Base-by-base conservation (phyloP, 2,888 invertebrate genomes). In the Vanessa cardui region DNA sequence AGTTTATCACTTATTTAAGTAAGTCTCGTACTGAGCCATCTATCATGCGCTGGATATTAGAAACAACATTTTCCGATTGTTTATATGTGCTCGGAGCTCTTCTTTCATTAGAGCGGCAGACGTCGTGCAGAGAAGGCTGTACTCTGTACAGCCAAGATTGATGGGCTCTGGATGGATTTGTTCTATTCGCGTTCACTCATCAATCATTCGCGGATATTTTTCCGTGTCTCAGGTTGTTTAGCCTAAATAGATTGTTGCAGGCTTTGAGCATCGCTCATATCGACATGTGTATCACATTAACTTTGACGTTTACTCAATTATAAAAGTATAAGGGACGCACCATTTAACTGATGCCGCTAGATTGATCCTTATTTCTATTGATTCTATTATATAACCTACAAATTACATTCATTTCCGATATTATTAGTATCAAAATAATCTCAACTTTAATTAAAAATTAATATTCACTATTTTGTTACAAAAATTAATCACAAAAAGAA, bases 201-300 rank as follows among this genome's bases (percentile, higher is more conserved):
- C 92, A 90, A 92, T 92, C 92, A 92, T 92, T 88, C 82, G 86
- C 84, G 88, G 87, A 91, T 92, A 92, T 92, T 92, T 92, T 92
- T 91, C 89, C 90, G 84, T 91, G 90, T 92, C 88, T 87, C 87
- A 86, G 88, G 88, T 90, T 92, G 89, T 90, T 92, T 89, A 89
- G 88, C 83, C 86, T 89, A 89, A 88, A 90, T 89, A 90, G 84
- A 90, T 90, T 89, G 90, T 89, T 86, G 86, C 87, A 81, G 80
- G 81, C 79, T 81, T 85, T 74, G 80, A 83, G 82, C 83, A 83
- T 86, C 85, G 78, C 80, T 84, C 82, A 83, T 84, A 85, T 82
- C 80, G 82, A 83, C 85, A 85, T 84, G 82, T 85, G 85, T 87
- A 85, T 86, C 84, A 82, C 83, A 84, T 89, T 86, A 86, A 82